Percentiles rank a stretch among this genome's conserved stretches.
phyloP scores from a whole-genome alignment of 2,113 vertebrate species.

The Anguilla japonica region DNA sequence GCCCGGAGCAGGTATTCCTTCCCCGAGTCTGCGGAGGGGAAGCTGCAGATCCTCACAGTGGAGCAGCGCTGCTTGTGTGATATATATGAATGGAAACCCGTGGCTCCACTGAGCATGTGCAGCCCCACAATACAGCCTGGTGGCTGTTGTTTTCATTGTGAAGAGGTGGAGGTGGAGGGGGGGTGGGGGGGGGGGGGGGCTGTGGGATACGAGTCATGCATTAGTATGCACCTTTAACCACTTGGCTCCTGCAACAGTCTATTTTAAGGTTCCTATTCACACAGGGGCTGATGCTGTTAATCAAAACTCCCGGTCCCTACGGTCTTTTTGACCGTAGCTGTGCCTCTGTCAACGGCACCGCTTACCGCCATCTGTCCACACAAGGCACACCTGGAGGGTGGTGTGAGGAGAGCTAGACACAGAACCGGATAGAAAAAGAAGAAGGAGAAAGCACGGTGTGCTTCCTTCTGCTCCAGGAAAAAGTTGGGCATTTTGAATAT shows the following conservation, averaged over 20 bases:
- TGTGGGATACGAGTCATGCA: slow-evolving; percentile 12
- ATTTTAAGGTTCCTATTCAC: slow-evolving; percentile 31
- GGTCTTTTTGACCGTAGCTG: neutral
- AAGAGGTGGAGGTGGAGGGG: too few relatives aligned
- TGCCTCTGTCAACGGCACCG: neutral
- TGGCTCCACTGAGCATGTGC: slow-evolving; percentile 76
- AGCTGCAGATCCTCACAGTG: slow-evolving; percentile 35
- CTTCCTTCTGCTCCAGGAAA: neutral
- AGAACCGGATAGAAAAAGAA: neutral
- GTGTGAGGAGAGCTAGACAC: neutral
- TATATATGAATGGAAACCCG: slow-evolving; percentile 54
- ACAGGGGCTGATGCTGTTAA: neutral
- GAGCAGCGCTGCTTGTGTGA: slow-evolving; percentile 47
- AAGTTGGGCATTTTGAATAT: neutral
- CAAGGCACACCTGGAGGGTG: neutral
- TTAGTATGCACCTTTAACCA: slow-evolving; percentile 40
- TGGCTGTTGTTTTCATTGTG: slow-evolving; percentile 33
- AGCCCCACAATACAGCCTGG: slow-evolving; percentile 50
- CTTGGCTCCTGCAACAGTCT: slow-evolving; percentile 24
- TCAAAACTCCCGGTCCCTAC: neutral
- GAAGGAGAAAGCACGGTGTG: neutral
- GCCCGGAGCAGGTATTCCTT: slow-evolving; percentile 23
- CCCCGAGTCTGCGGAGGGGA: slow-evolving; percentile 32
- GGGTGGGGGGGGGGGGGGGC: neutral
- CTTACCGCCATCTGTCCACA: neutral